Base-by-base conservation (phyloP, 2,113 vertebrate species). In the Tetrax tetrax region DNA sequence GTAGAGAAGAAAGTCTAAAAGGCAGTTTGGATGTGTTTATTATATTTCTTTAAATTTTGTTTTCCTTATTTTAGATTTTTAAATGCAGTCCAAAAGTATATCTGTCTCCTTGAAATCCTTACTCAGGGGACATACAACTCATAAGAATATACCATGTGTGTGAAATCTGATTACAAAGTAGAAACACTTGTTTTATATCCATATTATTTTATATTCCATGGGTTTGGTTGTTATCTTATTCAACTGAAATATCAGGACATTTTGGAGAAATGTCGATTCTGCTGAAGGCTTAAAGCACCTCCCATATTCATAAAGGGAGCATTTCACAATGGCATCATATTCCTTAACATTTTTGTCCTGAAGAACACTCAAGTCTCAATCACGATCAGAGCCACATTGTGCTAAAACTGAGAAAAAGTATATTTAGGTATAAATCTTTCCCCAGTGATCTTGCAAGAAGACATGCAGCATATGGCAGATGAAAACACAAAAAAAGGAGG, bases 401-500 rank as follows among this genome's bases (percentile, higher is more conserved):
- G 83, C 54, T 81, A 96, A 78, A 92, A 87, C 76, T 87, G 86
- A 75, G 86, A 75, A 95, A 77, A 89, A 78, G 38, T 95, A 90
- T 94, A 92, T 95, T 96, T 93, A 95, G 88, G 64, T 75, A 86
- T 71, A 64, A 64, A 96, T 92, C 64, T 77, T 86, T 93, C 86
- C 38, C 48, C 53, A 72, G 68, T 66, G 60, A 90, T 89, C 85
- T n/a, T 87, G 28, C 66, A 91, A 60, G 63, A 92, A 87, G 95
- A 89, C 81, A 85, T 8, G 1, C 15, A 85, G 78, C 94, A 96
- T 94, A 96, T 79, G 91, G 91, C 65, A 93, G 9, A 87, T 68
- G 2, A 66, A 78, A 86, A 83, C 37, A 60, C 19, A 72, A 41
- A 61, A 43, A 31, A 17, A 47, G 31, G 29, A 35, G 35, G 81